Conservation (phyloP, 1,140 invertebrate genomes). For the Euborellia annulipes region DNA sequence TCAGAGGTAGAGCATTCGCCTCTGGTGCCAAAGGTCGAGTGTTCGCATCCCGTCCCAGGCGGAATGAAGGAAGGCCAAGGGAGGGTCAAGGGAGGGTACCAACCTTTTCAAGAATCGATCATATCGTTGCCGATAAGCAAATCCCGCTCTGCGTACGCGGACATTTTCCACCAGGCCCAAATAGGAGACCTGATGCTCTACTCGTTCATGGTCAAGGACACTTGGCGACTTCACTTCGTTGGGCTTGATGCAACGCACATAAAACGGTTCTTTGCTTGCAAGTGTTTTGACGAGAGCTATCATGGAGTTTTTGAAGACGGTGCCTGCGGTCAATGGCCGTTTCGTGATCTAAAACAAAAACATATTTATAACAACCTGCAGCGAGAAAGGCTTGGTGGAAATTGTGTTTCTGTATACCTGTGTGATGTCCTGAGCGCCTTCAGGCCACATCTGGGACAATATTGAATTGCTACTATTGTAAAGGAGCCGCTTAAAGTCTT, state of each 20-base stretch:
- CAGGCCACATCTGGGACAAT: conserved; percentile 85
- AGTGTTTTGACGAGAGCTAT: conserved; percentile 73
- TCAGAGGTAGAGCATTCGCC: no score
- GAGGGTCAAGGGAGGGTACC: no score
- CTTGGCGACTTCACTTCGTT: conserved; percentile 81
- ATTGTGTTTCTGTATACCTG: conserved; percentile 34
- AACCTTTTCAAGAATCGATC: conserved; percentile 71
- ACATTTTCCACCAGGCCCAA: conserved; percentile 87
- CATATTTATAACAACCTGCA: conserved; percentile 6
- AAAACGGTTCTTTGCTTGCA: conserved; percentile 84
- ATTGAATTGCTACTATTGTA: conserved; percentile 56
- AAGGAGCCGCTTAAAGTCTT: conserved; percentile 86
- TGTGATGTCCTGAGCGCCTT: conserved; percentile 78
- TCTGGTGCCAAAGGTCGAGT: no score
- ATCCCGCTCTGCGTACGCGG: conserved; percentile 81
- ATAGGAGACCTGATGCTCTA: conserved; percentile 81
- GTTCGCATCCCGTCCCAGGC: no score
- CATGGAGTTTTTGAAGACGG: conserved; percentile 91
- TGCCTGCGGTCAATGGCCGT: conserved; percentile 79
- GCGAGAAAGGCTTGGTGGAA: not conserved
- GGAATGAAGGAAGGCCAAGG: no score
- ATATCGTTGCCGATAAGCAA: conserved; percentile 80
- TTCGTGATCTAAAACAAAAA: conserved; percentile 64
- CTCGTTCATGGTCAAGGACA: conserved; percentile 60
- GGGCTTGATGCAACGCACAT: conserved; percentile 92